Evolutionary conservation across 2,113 vertebrate genomes (phyloP).

Genomic region (Tetrao urogallus): DNA sequence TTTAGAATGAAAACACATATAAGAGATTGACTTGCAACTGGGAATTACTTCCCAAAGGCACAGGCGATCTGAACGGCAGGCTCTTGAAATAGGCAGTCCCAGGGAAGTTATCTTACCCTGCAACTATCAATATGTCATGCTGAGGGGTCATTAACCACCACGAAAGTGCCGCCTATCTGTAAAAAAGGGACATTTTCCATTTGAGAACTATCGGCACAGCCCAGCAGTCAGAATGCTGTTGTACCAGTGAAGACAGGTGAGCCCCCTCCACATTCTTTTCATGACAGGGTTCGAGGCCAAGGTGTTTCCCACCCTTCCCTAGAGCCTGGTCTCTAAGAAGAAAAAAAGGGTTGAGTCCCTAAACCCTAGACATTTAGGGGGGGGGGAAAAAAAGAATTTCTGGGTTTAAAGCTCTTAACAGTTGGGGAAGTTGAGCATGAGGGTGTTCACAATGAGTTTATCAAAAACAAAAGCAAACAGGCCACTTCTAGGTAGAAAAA

Average conservation of each 20-base stretch:
- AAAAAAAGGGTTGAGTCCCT: not conserved
- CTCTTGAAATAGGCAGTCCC: not conserved
- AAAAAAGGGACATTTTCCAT: not conserved
- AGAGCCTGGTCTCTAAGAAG: not conserved
- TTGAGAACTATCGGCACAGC: not conserved
- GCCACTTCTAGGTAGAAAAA: not conserved
- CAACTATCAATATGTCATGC: not conserved
- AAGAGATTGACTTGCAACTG: not conserved
- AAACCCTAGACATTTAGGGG: not conserved
- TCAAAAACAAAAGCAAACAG: not conserved
- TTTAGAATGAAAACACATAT: not conserved
- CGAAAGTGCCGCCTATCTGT: rapidly evolving
- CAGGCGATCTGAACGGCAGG: not conserved
- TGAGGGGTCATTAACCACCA: not conserved
- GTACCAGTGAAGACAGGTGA: not conserved
- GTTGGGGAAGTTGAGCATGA: not conserved
- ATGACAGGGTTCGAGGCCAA: not conserved
- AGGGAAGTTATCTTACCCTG: not conserved
- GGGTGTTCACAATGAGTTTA: not conserved
- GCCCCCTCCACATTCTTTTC: not conserved
- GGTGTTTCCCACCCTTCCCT: not conserved
- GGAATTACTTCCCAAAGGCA: not conserved
- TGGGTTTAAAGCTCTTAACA: not conserved
- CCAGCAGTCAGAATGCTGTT: not conserved
- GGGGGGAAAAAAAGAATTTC: not conserved